Percentiles rank a stretch among this genome's conserved stretches.
Evolutionary conservation across 2,113 vertebrate genomes (phyloP).

Genomic region (Rhinichthys klamathensis): DNA sequence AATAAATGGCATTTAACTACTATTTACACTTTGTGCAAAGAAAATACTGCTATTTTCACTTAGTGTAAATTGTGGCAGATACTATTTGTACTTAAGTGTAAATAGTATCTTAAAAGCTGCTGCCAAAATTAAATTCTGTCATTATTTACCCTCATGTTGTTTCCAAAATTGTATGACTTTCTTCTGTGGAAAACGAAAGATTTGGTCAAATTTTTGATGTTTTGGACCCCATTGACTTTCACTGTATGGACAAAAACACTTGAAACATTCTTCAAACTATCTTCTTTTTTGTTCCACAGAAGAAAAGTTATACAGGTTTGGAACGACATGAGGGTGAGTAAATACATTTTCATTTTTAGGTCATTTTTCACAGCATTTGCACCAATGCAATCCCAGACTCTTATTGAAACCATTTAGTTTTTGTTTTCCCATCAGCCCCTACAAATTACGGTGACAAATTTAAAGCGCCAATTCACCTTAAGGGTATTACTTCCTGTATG

Average conservation of each 20-base stretch:
- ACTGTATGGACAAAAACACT: background rate
- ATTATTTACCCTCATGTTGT: background rate
- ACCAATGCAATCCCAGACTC: background rate
- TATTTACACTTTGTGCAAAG: too few species aligned
- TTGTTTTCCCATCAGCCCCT: slow-evolving; percentile 3
- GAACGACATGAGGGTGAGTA: background rate
- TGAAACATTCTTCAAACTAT: too few species aligned
- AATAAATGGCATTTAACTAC: too few species aligned
- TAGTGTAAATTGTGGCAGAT: too few species aligned
- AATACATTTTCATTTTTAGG: background rate
- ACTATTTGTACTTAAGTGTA: too few species aligned
- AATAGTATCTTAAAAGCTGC: too few species aligned
- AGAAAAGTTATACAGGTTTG: background rate
- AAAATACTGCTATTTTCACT: too few species aligned
- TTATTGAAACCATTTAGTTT: slow-evolving; percentile 2
- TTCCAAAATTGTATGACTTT: background rate
- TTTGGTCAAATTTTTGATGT: background rate
- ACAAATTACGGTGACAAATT: slow-evolving; percentile 3
- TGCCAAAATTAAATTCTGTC: background rate
- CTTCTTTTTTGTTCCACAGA: too few species aligned
- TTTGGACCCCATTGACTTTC: background rate
- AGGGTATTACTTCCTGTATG: slow-evolving; percentile 1
- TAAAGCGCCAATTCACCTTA: background rate
- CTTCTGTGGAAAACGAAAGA: background rate
- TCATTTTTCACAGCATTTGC: background rate